Base-by-base conservation (phyloP, 2,113 vertebrate genomes). In the Halcyon senegalensis region DNA sequence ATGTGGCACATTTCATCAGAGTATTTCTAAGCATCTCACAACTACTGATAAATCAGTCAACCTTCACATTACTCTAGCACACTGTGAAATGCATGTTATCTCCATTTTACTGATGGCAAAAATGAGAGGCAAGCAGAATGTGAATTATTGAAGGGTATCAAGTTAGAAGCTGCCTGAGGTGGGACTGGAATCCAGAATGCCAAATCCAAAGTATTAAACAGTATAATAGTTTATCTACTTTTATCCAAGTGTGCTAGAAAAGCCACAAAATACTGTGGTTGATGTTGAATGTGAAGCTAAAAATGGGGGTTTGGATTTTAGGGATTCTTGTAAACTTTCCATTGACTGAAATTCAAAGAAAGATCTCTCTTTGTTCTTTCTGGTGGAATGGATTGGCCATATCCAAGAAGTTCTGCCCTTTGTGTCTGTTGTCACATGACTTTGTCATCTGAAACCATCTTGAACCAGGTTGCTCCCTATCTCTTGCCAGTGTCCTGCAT, bases 1-100 rank as follows among this genome's bases (percentile, higher is more conserved):
- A 92, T 89, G 92, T 94, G 96, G 96, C 95, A 94, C 94, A 93
- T 96, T 96, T 96, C 91, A 96, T 97, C 94, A 91, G 81, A 94
- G 78, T 89, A 89, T 94, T 94, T 72, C 93, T 94, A 85, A 91
- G 75, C 81, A 93, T 94, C 84, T 96, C 96, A 89, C 77, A 94
- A 85, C 90, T 96, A 79, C 80, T 94, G 95, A 96, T 96, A 96
- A 95, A 97, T 97, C 96, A 96, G 89, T 93, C 95, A 95, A 59
- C 77, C 55, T 96, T 96, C 89, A 79, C 91, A 91, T 94, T 74
- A 58, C 89, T 89, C 77, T 62, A 35, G 50, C 4, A 5, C 81
- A 69, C 74, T 51, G 80, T 84, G 87, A 84, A 82, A 87, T 93
- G 87, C 77, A 35, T 76, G 96, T 94, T 94, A 92, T 93, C 90